These are phyloP conservation scores for Desmophyllum pertusum DNA, from an alignment of 92 coral and sea anemone genomes.

Conservation along the genomic window DNA sequence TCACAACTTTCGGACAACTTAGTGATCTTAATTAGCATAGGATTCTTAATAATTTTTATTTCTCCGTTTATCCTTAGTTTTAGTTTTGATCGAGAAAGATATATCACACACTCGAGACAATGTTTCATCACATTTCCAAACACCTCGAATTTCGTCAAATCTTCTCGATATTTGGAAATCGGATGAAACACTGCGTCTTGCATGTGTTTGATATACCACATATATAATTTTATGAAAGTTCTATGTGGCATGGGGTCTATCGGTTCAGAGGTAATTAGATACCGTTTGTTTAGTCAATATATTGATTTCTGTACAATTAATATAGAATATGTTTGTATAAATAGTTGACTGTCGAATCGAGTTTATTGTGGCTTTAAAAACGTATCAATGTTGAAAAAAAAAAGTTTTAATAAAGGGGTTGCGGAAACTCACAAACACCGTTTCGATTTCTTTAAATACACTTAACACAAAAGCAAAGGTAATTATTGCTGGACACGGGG, in stretches of 20 bases:
- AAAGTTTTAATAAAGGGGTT: neutral
- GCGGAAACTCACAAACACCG: neutral
- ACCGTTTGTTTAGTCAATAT: neutral
- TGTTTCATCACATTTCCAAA: no score
- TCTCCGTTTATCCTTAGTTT: no score
- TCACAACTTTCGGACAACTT: no score
- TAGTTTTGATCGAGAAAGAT: no score
- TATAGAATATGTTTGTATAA: neutral
- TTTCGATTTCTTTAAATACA: neutral
- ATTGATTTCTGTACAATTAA: neutral
- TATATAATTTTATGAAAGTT: no score
- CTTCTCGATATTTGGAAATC: no score
- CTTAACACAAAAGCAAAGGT: conserved; percentile 16
- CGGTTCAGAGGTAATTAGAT: neutral
- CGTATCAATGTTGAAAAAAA: neutral
- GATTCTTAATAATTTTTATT: no score
- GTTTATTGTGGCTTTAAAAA: neutral
- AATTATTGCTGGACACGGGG: conserved; percentile 11
- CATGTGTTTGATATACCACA: no score
- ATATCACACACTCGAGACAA: no score
- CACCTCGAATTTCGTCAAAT: no score
- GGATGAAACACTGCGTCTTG: no score
- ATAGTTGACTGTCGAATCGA: neutral
- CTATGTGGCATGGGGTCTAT: neutral
- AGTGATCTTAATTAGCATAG: no score